Evolutionary conservation across 2,888 invertebrate genomes (phyloP).

Genomic region (Perdita meconis): DNA sequence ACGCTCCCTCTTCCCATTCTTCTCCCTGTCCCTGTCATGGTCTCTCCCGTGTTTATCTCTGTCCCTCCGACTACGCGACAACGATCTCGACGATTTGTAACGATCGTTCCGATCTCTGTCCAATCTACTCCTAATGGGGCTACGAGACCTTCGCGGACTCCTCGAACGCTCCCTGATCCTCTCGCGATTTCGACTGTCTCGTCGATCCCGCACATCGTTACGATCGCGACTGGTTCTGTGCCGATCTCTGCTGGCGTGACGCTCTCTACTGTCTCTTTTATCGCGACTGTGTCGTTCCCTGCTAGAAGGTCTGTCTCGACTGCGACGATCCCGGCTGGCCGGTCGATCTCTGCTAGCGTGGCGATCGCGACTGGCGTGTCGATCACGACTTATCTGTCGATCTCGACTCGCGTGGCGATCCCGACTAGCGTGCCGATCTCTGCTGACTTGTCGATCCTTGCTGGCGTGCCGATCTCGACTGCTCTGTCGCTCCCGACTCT

Average conservation of each 20-base stretch:
- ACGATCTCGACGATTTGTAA: constrained; percentile 77
- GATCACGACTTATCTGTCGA: constrained; percentile 60
- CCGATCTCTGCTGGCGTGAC: constrained; percentile 68
- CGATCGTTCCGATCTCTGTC: constrained; percentile 79
- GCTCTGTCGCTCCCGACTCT: constrained; percentile 73
- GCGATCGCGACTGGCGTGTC: constrained; percentile 66
- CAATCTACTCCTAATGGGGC: constrained; percentile 74
- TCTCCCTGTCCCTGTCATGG: constrained; percentile 83
- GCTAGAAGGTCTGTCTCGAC: constrained; percentile 68
- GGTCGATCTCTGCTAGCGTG: constrained; percentile 71
- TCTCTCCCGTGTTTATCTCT: constrained; percentile 81
- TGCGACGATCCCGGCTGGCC: constrained; percentile 58
- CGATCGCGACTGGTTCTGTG: constrained; percentile 77
- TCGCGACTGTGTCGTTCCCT: constrained; percentile 79
- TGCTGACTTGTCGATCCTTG: constrained; percentile 56
- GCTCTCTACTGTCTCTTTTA: constrained; percentile 78
- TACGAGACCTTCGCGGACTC: constrained; percentile 80
- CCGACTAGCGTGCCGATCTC: constrained; percentile 71
- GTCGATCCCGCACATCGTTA: constrained; percentile 81
- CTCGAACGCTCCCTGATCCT: constrained; percentile 78
- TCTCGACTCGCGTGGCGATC: constrained; percentile 73
- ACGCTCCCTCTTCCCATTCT: constrained; percentile 81
- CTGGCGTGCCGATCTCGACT: constrained; percentile 75
- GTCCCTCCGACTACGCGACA: constrained; percentile 78
- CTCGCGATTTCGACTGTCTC: constrained; percentile 79